Evolutionary conservation across 2,888 invertebrate genomes (phyloP).

Genomic region (Netelia fuscicornis): DNA sequence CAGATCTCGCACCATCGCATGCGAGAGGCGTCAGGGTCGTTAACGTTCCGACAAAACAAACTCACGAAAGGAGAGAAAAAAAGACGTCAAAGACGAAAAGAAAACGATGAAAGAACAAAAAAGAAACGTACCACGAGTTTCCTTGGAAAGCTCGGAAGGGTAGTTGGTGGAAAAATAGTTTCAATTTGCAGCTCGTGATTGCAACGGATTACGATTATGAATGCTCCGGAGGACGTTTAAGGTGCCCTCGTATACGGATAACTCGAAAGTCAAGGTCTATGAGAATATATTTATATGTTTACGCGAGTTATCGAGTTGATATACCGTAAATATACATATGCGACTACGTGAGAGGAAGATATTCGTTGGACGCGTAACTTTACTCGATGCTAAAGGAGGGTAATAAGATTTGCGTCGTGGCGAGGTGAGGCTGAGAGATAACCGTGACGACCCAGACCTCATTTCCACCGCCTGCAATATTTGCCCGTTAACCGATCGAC

Average conservation of each 20-base stretch:
- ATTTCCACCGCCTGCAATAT: slow-evolving; percentile 31
- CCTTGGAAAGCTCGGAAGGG: neutral
- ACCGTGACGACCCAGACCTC: slow-evolving; percentile 62
- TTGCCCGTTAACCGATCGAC: slow-evolving; percentile 28
- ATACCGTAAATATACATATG: neutral
- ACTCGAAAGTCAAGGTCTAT: slow-evolving; percentile 43
- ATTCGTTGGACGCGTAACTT: slow-evolving; percentile 34
- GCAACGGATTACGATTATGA: slow-evolving; percentile 26
- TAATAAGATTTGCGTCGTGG: slow-evolving; percentile 76
- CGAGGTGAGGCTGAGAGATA: slow-evolving; percentile 59
- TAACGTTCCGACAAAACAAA: slow-evolving; percentile 29
- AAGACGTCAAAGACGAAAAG: neutral
- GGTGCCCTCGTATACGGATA: slow-evolving; percentile 25
- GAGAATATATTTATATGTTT: slow-evolving; percentile 24
- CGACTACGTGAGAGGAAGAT: slow-evolving; percentile 44
- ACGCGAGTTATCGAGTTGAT: slow-evolving; percentile 2
- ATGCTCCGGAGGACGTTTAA: slow-evolving; percentile 41
- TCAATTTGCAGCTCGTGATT: neutral
- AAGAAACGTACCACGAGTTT: neutral
- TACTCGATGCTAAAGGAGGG: slow-evolving; percentile 73
- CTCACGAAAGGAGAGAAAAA: neutral
- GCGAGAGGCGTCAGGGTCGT: slow-evolving; percentile 20
- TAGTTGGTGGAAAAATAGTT: neutral
- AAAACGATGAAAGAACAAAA: neutral
- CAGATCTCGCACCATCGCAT: slow-evolving; percentile 8